These are phyloP conservation scores for Fringilla coelebs DNA, from an alignment of 2,797 vertebrate genomes.

Conservation along the genomic window DNA sequence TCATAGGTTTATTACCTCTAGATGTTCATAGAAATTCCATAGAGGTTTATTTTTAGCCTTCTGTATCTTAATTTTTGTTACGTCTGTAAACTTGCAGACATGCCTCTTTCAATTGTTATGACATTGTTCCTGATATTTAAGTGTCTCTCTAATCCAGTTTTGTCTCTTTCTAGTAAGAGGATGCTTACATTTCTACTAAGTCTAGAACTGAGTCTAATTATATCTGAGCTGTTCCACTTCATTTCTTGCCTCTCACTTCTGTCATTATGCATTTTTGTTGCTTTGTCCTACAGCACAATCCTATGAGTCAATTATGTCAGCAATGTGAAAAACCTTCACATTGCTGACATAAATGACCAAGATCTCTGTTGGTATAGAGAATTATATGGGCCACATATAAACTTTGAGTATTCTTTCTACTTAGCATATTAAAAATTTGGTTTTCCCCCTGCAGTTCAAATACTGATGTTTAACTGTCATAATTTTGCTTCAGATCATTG, in stretches of 20 bases:
- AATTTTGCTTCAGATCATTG: background rate
- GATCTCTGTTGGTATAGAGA: fast-evolving
- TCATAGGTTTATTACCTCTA: background rate
- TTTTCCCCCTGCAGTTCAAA: background rate
- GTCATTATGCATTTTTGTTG: background rate
- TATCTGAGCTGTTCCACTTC: background rate
- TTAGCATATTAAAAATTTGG: background rate
- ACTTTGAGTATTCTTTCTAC: background rate
- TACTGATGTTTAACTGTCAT: background rate
- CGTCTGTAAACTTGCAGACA: background rate
- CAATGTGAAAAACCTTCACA: background rate
- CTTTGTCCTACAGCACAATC: background rate
- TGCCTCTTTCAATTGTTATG: background rate
- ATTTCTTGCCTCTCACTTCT: background rate
- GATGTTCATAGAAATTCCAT: background rate
- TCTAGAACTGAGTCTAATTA: background rate
- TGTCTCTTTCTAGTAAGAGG: background rate
- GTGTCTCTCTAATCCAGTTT: background rate
- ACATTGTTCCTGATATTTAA: background rate
- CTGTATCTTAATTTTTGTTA: background rate
- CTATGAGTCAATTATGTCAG: background rate
- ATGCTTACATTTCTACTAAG: background rate
- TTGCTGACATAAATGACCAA: too few relatives aligned
- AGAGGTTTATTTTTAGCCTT: background rate
- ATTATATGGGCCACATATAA: background rate